phyloP scores from a whole-genome alignment of 2,888 invertebrate genomes.

The Temnothorax rugatulus region DNA sequence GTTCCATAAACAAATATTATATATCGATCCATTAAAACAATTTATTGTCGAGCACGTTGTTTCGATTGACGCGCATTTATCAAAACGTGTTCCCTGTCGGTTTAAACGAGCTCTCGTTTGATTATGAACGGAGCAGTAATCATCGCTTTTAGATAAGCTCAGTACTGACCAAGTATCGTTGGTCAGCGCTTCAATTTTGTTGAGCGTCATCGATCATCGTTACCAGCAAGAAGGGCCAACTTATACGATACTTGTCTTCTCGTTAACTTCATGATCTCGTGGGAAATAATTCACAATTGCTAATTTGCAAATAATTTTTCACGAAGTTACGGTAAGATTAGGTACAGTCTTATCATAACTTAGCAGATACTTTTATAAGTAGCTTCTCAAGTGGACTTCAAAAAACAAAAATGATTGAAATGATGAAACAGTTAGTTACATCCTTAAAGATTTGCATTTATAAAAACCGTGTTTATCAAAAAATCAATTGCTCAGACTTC shows the following conservation, averaged over 20 bases:
- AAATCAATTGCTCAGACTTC: neutral
- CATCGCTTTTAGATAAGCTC: constrained; percentile 28
- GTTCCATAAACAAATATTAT: constrained; percentile 54
- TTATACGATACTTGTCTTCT: constrained; percentile 22
- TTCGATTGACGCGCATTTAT: constrained; percentile 15
- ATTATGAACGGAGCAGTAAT: constrained; percentile 36
- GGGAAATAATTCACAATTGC: neutral
- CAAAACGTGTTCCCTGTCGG: constrained; percentile 13
- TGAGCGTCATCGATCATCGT: constrained; percentile 39
- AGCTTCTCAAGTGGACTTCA: too few relatives aligned
- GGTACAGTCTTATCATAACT: neutral
- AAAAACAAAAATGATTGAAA: too few relatives aligned
- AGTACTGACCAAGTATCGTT: neutral
- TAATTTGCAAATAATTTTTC: constrained; percentile 21
- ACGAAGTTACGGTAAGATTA: neutral
- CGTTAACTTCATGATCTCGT: constrained; percentile 3
- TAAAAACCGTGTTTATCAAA: neutral
- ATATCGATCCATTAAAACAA: constrained; percentile 70
- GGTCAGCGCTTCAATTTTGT: constrained; percentile 5
- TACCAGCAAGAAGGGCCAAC: neutral
- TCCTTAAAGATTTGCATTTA: neutral
- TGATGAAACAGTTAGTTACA: neutral
- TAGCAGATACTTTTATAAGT: neutral
- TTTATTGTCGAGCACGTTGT: constrained; percentile 60
- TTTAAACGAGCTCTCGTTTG: constrained; percentile 26